These are phyloP conservation scores for Chalcosyrphus nemorum DNA, from an alignment of 2,888 invertebrate species.

Conservation along the genomic window DNA sequence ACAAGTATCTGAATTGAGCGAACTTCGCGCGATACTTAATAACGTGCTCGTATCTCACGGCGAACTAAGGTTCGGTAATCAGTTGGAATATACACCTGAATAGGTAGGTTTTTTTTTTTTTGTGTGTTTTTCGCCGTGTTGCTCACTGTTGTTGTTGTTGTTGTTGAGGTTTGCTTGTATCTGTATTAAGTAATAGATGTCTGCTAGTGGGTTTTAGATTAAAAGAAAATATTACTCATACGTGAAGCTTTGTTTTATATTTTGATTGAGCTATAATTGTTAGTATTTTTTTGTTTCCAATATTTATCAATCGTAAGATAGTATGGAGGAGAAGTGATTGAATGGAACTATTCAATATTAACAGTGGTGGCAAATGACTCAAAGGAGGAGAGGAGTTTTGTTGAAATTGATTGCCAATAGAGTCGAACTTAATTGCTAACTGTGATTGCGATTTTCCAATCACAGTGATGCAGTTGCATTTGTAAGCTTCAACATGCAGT, in stretches of 20 bases:
- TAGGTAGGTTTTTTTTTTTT: slow-evolving; percentile 28
- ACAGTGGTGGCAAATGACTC: slow-evolving; percentile 18
- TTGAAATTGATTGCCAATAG: neutral
- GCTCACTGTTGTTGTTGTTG: slow-evolving; percentile 31
- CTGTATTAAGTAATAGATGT: slow-evolving; percentile 66
- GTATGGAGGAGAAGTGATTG: slow-evolving; percentile 16
- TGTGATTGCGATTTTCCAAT: too few relatives aligned
- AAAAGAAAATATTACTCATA: slow-evolving; percentile 56
- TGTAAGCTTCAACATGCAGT: too few relatives aligned
- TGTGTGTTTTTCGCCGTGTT: slow-evolving; percentile 13
- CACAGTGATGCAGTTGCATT: too few relatives aligned
- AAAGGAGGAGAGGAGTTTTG: neutral
- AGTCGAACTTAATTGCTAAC: too few relatives aligned
- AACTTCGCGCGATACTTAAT: slow-evolving; percentile 38
- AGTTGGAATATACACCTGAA: slow-evolving; percentile 63
- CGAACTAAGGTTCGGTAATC: slow-evolving; percentile 69
- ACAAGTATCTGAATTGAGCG: slow-evolving; percentile 21
- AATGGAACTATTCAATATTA: slow-evolving; percentile 10
- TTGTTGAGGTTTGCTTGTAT: slow-evolving; percentile 35
- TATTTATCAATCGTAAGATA: slow-evolving; percentile 47
- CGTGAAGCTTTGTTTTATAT: slow-evolving; percentile 1
- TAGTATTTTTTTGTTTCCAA: slow-evolving; percentile 33
- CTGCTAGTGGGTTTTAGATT: slow-evolving; percentile 56
- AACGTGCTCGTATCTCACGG: slow-evolving; percentile 61
- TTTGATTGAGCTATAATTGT: slow-evolving; percentile 2